Evolutionary conservation across 2,888 invertebrate species (phyloP).

Genomic region (Pristionchus japonicus): DNA sequence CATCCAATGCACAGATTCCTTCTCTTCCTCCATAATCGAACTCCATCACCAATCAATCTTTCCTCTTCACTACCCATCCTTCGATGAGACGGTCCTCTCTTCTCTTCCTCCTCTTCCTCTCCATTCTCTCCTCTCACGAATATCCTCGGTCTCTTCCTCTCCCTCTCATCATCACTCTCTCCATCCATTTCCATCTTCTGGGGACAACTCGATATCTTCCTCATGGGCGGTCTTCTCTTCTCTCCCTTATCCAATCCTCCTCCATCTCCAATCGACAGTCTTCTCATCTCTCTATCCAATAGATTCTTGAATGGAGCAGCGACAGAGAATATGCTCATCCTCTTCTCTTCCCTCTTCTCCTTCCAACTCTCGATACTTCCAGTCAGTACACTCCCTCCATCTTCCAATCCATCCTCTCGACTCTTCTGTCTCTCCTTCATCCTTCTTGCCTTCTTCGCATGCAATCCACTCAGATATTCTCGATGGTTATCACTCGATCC

Average conservation of each 20-base stretch:
- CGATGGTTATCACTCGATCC: constrained; percentile 57
- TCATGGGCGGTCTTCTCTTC: constrained; percentile 1
- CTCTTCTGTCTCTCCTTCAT: constrained; percentile 18
- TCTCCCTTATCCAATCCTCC: no score
- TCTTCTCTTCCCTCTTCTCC: constrained; percentile 11
- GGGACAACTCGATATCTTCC: constrained; percentile 38
- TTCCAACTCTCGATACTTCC: neutral
- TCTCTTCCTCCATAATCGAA: constrained; percentile 49
- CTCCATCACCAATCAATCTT: constrained; percentile 49
- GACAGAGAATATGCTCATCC: neutral
- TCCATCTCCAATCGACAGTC: constrained; percentile 19
- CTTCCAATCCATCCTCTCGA: neutral
- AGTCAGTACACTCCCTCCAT: no score
- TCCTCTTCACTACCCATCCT: constrained; percentile 42
- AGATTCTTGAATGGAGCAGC: constrained; percentile 22
- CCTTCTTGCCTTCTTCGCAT: constrained; percentile 56
- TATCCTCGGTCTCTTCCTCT: neutral
- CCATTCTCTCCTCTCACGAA: neutral
- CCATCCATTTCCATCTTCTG: constrained; percentile 22
- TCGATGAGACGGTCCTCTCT: neutral
- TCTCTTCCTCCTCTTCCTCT: constrained; percentile 49
- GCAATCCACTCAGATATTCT: constrained; percentile 59
- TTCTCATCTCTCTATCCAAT: constrained; percentile 15
- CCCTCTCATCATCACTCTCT: constrained; percentile 50
- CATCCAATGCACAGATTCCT: constrained; percentile 54